phyloP scores from a whole-genome alignment of 2,888 invertebrate genomes.

The Andrena bucephala region DNA sequence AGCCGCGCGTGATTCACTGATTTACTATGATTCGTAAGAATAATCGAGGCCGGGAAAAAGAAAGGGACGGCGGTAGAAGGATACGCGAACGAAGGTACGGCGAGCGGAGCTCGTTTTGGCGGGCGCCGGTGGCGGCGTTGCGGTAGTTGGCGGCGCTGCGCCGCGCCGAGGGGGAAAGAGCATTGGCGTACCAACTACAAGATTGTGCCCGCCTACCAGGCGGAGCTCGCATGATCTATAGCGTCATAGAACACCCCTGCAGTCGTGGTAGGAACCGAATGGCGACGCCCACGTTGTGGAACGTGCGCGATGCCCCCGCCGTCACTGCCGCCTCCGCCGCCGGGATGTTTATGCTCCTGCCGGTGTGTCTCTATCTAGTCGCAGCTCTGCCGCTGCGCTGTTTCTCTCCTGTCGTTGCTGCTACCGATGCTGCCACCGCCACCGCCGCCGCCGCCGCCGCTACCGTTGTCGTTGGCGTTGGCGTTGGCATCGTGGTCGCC shows the following conservation, averaged over 20 bases:
- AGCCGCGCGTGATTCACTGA: background rate
- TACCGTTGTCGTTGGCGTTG: constrained; percentile 33
- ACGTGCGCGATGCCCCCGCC: constrained; percentile 79
- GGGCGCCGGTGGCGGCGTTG: constrained; percentile 70
- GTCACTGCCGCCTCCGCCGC: constrained; percentile 60
- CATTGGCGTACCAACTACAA: constrained; percentile 71
- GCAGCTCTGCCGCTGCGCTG: constrained; percentile 66
- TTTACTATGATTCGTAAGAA: constrained; percentile 29
- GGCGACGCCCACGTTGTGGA: constrained; percentile 82
- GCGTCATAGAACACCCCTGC: constrained; percentile 84
- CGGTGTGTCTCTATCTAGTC: constrained; percentile 82
- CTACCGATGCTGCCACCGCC: constrained; percentile 53
- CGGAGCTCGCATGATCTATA: constrained; percentile 84
- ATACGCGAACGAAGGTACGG: constrained; percentile 49
- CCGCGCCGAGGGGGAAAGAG: constrained; percentile 63
- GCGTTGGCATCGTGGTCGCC: constrained; percentile 38
- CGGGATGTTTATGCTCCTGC: constrained; percentile 82
- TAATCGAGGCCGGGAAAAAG: constrained; percentile 34
- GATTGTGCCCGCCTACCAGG: constrained; percentile 75
- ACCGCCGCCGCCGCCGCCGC: constrained; percentile 31
- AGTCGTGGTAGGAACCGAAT: constrained; percentile 73
- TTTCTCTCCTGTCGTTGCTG: constrained; percentile 70
- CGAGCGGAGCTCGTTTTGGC: constrained; percentile 70
- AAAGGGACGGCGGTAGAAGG: constrained; percentile 47
- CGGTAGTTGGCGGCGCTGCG: constrained; percentile 37